phyloP scores from a whole-genome alignment of 2,113 vertebrate species.

The Cyphomyrus discorhynchus region DNA sequence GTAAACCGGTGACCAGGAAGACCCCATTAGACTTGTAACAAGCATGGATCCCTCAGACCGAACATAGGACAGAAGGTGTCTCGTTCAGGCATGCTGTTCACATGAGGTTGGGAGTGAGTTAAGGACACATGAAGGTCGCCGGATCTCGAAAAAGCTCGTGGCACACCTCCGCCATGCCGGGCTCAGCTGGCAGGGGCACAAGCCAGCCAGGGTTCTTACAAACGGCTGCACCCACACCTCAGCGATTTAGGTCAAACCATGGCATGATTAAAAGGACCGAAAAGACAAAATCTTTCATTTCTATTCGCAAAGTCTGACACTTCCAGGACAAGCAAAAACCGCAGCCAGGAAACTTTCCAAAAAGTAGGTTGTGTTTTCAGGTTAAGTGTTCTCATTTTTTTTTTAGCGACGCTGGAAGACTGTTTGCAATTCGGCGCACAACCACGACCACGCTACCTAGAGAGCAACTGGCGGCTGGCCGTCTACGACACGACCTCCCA shows the following conservation, averaged over 20 bases:
- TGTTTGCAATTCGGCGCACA: not conserved
- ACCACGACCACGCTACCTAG: not conserved
- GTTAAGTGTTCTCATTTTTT: not conserved
- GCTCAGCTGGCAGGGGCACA: not conserved
- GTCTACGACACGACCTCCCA: not conserved
- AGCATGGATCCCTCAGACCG: not conserved
- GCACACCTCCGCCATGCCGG: not conserved
- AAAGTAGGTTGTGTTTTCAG: not conserved
- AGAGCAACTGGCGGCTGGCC: not conserved
- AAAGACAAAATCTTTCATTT: not conserved
- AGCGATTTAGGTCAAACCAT: not conserved
- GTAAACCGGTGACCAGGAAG: not conserved
- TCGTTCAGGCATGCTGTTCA: not conserved
- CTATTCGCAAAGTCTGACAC: slow-evolving; percentile 9
- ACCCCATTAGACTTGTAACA: not conserved
- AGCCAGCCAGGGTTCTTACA: not conserved
- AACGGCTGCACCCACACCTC: not conserved
- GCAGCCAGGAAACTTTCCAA: not conserved
- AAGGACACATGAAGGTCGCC: not conserved
- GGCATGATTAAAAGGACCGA: not conserved
- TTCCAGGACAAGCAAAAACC: not conserved
- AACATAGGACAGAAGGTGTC: not conserved
- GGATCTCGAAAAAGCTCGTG: not conserved
- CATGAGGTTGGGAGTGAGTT: not conserved
- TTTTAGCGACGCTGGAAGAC: not conserved